Conservation (phyloP, 2,113 vertebrate species). For the Halcyon malimbica region DNA sequence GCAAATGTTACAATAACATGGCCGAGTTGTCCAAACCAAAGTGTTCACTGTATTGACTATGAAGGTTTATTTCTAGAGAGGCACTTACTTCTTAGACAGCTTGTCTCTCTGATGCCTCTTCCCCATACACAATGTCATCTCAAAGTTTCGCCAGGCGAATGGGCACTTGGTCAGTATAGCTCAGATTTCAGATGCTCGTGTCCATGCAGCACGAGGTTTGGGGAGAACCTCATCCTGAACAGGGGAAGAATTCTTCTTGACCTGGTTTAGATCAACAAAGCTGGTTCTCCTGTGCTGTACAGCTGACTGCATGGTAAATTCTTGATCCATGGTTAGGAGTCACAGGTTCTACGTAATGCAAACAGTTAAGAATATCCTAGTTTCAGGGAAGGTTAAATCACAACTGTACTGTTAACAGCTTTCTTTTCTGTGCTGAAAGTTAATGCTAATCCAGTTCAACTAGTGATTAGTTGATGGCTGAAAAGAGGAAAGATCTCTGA, state of each 20-base stretch:
- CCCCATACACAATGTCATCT: fast-evolving
- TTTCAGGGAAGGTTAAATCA: neutral
- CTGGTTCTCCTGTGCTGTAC: neutral
- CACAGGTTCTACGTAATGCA: neutral
- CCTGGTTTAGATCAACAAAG: neutral
- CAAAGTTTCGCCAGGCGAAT: fast-evolving
- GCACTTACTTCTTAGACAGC: neutral
- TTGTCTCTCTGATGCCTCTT: neutral
- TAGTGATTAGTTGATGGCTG: neutral
- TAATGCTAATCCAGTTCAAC: neutral
- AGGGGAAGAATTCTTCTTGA: neutral
- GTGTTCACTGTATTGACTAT: neutral
- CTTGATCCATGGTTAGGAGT: neutral
- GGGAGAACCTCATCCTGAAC: neutral
- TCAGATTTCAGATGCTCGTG: fast-evolving
- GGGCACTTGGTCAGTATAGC: fast-evolving
- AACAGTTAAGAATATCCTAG: neutral
- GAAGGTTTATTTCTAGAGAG: neutral
- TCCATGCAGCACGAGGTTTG: neutral
- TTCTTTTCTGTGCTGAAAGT: neutral
- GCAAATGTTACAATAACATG: neutral
- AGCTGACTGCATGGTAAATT: neutral
- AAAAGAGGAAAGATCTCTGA: neutral
- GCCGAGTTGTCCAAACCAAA: neutral
- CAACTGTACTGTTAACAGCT: neutral